phyloP scores from a whole-genome alignment of 2,113 vertebrate species.

The Murina feae region DNA sequence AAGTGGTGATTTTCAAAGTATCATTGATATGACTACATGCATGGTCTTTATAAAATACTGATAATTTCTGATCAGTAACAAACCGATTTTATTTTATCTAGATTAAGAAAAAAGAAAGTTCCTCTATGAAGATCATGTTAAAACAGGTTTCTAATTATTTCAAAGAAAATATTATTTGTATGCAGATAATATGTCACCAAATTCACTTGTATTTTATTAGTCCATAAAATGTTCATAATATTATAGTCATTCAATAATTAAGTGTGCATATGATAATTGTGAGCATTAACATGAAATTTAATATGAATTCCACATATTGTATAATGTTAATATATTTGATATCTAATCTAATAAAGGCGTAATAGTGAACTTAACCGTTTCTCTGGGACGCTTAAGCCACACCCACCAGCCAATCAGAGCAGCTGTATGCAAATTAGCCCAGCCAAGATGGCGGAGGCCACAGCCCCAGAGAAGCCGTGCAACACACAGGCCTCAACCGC shows the following conservation, averaged over 20 bases:
- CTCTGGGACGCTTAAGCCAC: no score
- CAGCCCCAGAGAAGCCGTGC: no score
- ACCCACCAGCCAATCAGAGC: no score
- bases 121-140: neutral
- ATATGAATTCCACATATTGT: neutral
- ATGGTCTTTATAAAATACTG: neutral
- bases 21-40: neutral
- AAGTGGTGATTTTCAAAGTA: neutral
- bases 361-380: no score
- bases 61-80: neutral
- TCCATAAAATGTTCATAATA: neutral
- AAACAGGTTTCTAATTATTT: neutral
- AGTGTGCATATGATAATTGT: neutral
- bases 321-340: neutral
- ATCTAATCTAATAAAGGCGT: no score
- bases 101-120: neutral
- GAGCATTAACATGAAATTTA: neutral
- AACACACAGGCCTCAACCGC: no score
- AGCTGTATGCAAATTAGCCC: no score
- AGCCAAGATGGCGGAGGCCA: no score
- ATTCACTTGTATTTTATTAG: neutral
- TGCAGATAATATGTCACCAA: neutral
- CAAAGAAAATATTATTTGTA: conserved; percentile 6
- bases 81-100: neutral
- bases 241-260: neutral